Evolutionary conservation across 2,113 vertebrate species (phyloP).

Genomic region (Colinus virginianus): DNA sequence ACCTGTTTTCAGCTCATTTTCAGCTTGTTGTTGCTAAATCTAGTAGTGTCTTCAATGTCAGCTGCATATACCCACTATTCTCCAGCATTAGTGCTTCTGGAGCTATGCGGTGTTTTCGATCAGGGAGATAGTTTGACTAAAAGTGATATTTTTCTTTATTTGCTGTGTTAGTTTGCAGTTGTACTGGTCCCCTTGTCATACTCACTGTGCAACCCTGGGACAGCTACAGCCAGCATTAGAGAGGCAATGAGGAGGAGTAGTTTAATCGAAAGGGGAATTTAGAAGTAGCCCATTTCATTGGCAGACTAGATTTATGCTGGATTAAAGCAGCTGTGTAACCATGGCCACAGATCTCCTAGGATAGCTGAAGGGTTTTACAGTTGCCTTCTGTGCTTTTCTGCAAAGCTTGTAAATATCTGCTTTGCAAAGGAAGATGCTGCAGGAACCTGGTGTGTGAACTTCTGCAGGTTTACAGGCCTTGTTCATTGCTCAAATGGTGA

Average conservation of each 20-base stretch:
- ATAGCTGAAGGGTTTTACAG: constrained; percentile 43
- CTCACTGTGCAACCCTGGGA: background rate
- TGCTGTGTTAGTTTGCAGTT: background rate
- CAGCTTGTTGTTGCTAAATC: background rate
- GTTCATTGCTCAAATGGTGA: background rate
- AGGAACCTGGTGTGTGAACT: background rate
- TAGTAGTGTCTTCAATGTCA: background rate
- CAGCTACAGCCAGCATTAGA: background rate
- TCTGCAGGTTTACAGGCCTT: background rate
- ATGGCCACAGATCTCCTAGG: constrained; percentile 60
- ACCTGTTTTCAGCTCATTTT: background rate
- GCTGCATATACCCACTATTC: background rate
- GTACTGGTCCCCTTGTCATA: background rate
- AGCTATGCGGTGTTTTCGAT: background rate
- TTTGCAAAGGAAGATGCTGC: constrained; percentile 15
- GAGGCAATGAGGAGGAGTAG: background rate
- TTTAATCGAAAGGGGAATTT: constrained; percentile 30
- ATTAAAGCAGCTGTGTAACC: constrained; percentile 68
- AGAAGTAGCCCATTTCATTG: background rate
- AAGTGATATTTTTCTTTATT: background rate
- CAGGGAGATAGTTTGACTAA: background rate
- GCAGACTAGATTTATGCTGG: constrained; percentile 47
- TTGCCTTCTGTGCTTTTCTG: constrained; percentile 26
- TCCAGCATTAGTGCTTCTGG: background rate
- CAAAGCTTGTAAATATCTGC: constrained; percentile 31